Evolutionary conservation across 2,113 vertebrate genomes (phyloP).

Genomic region (Pelecanoides urinatrix): DNA sequence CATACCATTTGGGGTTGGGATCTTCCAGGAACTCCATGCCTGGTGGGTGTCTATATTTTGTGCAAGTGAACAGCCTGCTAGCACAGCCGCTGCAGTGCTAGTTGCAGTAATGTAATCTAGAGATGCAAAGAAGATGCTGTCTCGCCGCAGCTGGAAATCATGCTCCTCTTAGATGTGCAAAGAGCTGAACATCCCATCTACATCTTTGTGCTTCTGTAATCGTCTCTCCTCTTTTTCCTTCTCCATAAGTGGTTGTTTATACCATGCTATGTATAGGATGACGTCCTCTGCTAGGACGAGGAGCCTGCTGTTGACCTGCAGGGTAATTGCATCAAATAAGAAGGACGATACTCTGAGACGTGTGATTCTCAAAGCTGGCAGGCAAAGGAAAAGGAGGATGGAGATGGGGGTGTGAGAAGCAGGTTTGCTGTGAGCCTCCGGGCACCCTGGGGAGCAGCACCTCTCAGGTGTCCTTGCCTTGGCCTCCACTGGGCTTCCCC

Average conservation of each 20-base stretch:
- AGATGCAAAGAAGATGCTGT: neutral
- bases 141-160: neutral
- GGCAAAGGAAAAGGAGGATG: neutral
- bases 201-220: neutral
- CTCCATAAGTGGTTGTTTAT: neutral
- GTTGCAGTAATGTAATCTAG: neutral
- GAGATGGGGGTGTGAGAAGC: neutral
- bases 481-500: neutral
- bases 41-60: neutral
- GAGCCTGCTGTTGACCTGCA: neutral
- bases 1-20: neutral
- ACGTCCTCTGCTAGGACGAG: neutral
- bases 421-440: accelerated
- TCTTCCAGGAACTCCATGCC: neutral
- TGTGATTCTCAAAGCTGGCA: neutral
- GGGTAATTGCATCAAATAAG: neutral
- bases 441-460: neutral
- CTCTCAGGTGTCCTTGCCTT: neutral
- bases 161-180: neutral
- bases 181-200: neutral
- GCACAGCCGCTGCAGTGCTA: neutral
- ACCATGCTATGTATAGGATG: too few species aligned
- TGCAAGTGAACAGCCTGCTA: neutral
- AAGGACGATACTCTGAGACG: neutral
- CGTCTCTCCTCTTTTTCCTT: neutral